phyloP scores from a whole-genome alignment of 2,888 invertebrate genomes.

The Nephrotoma appendiculata region DNA sequence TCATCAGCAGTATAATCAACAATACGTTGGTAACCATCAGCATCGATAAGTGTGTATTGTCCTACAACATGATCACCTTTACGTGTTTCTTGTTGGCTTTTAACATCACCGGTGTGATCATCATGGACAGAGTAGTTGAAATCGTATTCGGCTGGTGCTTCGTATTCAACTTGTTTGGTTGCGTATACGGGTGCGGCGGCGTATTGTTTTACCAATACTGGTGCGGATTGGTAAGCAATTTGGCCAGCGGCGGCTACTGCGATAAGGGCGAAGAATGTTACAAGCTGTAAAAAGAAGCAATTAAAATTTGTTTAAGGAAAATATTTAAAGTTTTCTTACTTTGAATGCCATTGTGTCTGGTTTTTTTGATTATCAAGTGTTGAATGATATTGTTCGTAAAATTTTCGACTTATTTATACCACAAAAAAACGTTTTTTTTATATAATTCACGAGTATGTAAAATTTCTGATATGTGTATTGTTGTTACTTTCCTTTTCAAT shows the following conservation, averaged over 20 bases:
- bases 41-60: conserved; percentile 35
- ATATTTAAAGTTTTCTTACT: not conserved
- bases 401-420: not conserved
- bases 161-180: conserved; percentile 6
- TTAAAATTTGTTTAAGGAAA: not conserved
- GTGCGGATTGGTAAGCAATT: not conserved
- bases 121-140: conserved; percentile 35
- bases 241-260: conserved; percentile 6
- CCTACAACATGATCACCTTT: conserved; percentile 38
- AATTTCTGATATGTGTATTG: not conserved
- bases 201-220: conserved; percentile 2
- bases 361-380: not conserved
- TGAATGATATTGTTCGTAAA: not conserved
- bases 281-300: not conserved
- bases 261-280: conserved; percentile 3
- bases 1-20: conserved; percentile 38
- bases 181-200: not conserved
- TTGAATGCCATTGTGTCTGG: not conserved
- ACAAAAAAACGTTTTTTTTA: not conserved
- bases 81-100: conserved; percentile 36
- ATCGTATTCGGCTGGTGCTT: conserved; percentile 34
- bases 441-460: not conserved
- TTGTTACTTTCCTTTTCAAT: not conserved
- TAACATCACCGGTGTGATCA: conserved; percentile 37
- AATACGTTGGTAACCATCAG: conserved; percentile 36